Evolutionary conservation across 2,113 vertebrate species (phyloP).

Genomic region (Cinclus mexicanus): DNA sequence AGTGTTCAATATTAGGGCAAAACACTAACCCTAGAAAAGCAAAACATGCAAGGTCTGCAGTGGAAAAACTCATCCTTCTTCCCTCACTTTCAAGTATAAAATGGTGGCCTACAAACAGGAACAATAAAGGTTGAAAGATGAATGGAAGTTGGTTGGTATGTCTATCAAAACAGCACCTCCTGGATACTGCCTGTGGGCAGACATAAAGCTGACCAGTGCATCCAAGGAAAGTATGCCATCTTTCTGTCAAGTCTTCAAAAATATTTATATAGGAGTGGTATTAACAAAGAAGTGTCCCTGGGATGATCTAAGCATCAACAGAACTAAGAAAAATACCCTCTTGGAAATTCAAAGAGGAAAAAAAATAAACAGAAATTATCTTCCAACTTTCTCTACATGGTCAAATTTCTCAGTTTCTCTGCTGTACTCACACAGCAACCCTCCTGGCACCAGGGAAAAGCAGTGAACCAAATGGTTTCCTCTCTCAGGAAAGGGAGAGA

Average conservation of each 20-base stretch:
- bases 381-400: not conserved
- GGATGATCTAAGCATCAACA: not conserved
- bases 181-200: not conserved
- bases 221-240: not conserved
- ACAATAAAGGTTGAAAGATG: not conserved
- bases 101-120: not conserved
- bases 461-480: not conserved
- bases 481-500: not conserved
- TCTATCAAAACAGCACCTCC: not conserved
- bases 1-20: not conserved
- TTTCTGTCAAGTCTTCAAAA: not conserved
- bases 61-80: not conserved
- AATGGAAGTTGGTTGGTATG: not conserved
- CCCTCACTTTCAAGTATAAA: not conserved
- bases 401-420: not conserved
- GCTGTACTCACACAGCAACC: not conserved
- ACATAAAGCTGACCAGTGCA: not conserved
- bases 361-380: not conserved
- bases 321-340: not conserved
- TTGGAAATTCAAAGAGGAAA: not conserved
- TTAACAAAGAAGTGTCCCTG: not conserved
- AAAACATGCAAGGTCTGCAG: not conserved
- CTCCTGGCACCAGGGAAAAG: not conserved
- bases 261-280: not conserved
- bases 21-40: not conserved